Conservation (phyloP, 2,888 invertebrate genomes). For the Ceratothoa steindachneri region DNA sequence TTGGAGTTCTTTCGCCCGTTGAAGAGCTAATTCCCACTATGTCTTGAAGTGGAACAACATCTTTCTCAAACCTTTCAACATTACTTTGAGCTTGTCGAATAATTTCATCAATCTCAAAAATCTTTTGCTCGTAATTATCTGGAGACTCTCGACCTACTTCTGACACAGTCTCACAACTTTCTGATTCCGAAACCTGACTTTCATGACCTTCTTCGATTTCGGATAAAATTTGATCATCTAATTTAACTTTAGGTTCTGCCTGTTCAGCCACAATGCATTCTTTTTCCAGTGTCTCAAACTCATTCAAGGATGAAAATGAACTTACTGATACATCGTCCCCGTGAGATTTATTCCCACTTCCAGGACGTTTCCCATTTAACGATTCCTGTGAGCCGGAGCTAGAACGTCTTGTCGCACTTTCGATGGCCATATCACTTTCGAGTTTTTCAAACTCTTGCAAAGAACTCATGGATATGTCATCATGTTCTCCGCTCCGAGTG, state of each 20-base stretch:
- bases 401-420: slow-evolving; percentile 48
- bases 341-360: slow-evolving; percentile 57
- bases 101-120: slow-evolving; percentile 67
- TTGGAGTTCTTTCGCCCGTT: slow-evolving; percentile 56
- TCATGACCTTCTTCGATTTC: slow-evolving; percentile 56
- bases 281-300: slow-evolving; percentile 85
- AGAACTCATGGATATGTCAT: slow-evolving; percentile 86
- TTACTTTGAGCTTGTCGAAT: slow-evolving; percentile 65
- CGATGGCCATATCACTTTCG: slow-evolving; percentile 70
- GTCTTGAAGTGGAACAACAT: slow-evolving; percentile 32
- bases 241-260: slow-evolving; percentile 75
- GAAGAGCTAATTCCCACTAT: slow-evolving; percentile 38
- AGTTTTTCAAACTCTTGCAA: slow-evolving; percentile 90
- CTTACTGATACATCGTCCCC: slow-evolving; percentile 81
- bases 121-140: slow-evolving; percentile 60
- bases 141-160: slow-evolving; percentile 56
- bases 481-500: slow-evolving; percentile 76
- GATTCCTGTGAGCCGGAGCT: slow-evolving; percentile 69
- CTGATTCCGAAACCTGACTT: slow-evolving; percentile 58
- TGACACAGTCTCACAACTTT: slow-evolving; percentile 62
- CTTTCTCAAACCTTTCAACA: slow-evolving; percentile 60
- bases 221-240: slow-evolving; percentile 72
- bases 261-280: slow-evolving; percentile 79
- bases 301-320: slow-evolving; percentile 66
- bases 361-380: slow-evolving; percentile 58